Evolutionary conservation across 2,797 vertebrate genomes (phyloP), one percentile per base, ranked within the genome.

Genomic region (Thripadectes ignobilis): DNA sequence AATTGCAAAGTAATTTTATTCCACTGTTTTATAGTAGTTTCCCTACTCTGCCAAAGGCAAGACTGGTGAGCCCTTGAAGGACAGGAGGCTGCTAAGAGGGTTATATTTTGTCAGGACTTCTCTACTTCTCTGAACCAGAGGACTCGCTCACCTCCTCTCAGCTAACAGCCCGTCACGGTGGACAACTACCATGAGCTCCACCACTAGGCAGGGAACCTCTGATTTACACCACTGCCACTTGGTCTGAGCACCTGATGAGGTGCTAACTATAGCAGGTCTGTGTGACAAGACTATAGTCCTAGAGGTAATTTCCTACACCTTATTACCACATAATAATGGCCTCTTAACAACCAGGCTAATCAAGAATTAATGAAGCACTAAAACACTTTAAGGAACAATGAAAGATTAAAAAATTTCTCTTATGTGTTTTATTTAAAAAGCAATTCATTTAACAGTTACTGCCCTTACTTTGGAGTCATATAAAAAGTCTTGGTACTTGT

Each of bases 341-440:
- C 77, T 89, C 90, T 96, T 95, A 96, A 94, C 88, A 97, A 82
- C 80, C 71, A 89, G 79, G 36, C 76, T 93, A 97, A 97, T 96
- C 92, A 97, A 97, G 95, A 96, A 97, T 95, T 96, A 97, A 98
- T 95, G 96, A 98, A 95, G 95, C 94, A 94, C 92, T 96, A 91
- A 95, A 97, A 96, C 94, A 95, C 93, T 95, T 96, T 91, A 95
- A 96, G 96, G 94, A 97, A 96, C 95, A 97, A 96, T 95, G 83
- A 88, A 95, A 80, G 81, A 93, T 94, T 95, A 34, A 92, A 97
- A 97, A 95, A 94, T 94, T 96, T 96, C 88, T 97, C 93, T 94
- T 71, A 92, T 75, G 87, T 83, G 92, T 93, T 97, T 96, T 95
- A 97, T 96, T 95, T 96, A 91, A 97, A 95, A 97, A 96, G 79